These are phyloP conservation scores for Aspiorhynchus laticeps DNA, from an alignment of 2,113 vertebrate genomes.

Conservation along the genomic window DNA sequence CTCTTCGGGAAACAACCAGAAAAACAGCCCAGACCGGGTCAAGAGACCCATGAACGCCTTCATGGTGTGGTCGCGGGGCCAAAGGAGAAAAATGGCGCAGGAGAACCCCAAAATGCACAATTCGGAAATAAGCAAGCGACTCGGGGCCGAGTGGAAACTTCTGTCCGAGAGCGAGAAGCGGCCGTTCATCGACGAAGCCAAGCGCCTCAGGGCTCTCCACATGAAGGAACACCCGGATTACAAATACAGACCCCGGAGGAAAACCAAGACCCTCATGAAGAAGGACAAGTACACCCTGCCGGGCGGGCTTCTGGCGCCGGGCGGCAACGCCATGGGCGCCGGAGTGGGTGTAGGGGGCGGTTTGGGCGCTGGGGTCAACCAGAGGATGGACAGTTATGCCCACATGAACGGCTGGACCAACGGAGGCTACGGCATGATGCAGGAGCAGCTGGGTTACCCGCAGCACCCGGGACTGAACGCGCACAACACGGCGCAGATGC, in stretches of 20 bases:
- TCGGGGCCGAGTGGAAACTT: constrained; percentile 99
- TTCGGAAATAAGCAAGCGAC: constrained; percentile 98
- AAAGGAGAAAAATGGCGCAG: constrained; percentile 97
- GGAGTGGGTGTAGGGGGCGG: constrained; percentile 91
- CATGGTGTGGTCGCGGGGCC: constrained; percentile 98
- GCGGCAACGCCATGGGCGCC: constrained; percentile 88
- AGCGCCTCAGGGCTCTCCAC: constrained; percentile 95
- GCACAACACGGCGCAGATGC: constrained; percentile 94
- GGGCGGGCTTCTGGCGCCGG: constrained; percentile 91
- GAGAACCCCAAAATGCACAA: constrained; percentile 99
- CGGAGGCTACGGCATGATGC: constrained; percentile 99
- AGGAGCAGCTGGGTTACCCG: constrained; percentile 96
- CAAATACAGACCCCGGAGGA: constrained; percentile 98
- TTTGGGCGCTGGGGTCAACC: constrained; percentile 91
- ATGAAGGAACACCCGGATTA: constrained; percentile 99
- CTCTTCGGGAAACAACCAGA: constrained; percentile 87
- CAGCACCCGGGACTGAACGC: constrained; percentile 97
- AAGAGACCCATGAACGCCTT: constrained; percentile 98
- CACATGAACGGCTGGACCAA: constrained; percentile 99
- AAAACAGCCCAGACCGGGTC: constrained; percentile 97
- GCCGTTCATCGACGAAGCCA: constrained; percentile 99
- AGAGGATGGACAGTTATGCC: constrained; percentile 98
- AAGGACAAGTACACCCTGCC: constrained; percentile 99
- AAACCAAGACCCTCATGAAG: constrained; percentile 99
- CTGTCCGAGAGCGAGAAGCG: constrained; percentile 97